Percentiles rank a stretch among this genome's conserved stretches.
These are phyloP conservation scores for Sander vitreus DNA, from an alignment of 2,113 vertebrate species.

Conservation along the genomic window DNA sequence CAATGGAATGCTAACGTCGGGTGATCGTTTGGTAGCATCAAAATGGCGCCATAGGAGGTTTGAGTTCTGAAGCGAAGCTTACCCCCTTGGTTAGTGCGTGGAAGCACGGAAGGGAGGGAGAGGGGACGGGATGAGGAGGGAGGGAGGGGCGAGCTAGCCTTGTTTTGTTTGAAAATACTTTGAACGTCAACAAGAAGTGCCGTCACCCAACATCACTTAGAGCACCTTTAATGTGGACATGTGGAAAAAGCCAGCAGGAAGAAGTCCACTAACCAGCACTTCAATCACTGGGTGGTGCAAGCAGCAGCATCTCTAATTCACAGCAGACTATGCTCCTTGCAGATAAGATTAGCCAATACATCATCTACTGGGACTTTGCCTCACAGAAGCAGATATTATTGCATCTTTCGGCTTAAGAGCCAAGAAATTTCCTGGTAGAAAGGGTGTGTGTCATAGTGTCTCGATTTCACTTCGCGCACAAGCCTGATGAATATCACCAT, in stretches of 20 bases:
- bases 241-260: background rate
- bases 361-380: constrained; percentile 34
- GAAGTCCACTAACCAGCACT: constrained; percentile 1
- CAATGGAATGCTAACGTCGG: no score
- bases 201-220: no score
- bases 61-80: no score
- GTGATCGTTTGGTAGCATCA: no score
- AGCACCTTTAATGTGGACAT: background rate
- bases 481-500: constrained; percentile 25
- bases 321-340: constrained; percentile 14
- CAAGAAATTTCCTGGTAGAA: constrained; percentile 35
- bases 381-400: constrained; percentile 22
- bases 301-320: constrained; percentile 20
- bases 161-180: no score
- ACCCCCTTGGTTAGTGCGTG: no score
- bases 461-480: constrained; percentile 22
- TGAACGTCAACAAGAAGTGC: no score
- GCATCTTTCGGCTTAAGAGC: constrained; percentile 32
- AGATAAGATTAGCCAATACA: constrained; percentile 58
- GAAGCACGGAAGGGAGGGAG: no score
- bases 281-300: constrained; percentile 3
- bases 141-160: no score
- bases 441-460: constrained; percentile 37
- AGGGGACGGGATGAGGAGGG: no score
- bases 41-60: no score